Percentiles rank a stretch among this genome's conserved stretches.
phyloP scores from a whole-genome alignment of 64 coral and sea anemone species.

The Orbicella faveolata region DNA sequence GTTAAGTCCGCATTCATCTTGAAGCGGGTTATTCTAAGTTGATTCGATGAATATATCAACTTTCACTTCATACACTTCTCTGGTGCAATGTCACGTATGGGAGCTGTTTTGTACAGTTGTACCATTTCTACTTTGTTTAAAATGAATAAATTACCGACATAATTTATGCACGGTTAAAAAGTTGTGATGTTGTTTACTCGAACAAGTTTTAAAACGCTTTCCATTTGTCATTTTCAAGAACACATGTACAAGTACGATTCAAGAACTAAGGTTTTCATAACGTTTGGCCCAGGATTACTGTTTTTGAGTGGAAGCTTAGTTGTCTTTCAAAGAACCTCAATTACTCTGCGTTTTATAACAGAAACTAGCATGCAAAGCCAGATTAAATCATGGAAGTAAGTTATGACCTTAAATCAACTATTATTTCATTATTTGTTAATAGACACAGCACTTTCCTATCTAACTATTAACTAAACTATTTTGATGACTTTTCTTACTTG shows the following conservation, averaged over 20 bases:
- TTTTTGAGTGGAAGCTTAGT: not conserved
- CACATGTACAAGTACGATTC: not conserved
- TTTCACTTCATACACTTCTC: too few relatives aligned
- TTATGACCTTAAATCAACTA: not conserved
- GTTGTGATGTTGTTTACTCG: not conserved
- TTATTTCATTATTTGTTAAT: not conserved
- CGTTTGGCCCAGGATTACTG: not conserved
- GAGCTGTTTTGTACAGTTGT: not conserved
- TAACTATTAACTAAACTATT: not conserved
- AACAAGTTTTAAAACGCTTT: not conserved
- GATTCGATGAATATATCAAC: too few relatives aligned
- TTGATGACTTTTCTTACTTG: not conserved
- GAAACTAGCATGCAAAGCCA: not conserved
- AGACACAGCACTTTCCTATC: not conserved
- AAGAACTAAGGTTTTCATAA: not conserved
- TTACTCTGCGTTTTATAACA: not conserved
- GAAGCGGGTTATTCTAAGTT: too few relatives aligned
- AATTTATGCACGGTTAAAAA: not conserved
- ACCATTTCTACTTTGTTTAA: not conserved
- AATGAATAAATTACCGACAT: not conserved
- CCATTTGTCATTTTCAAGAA: not conserved
- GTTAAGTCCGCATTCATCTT: not conserved
- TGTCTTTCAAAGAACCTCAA: not conserved
- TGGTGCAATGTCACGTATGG: too few relatives aligned
- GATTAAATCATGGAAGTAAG: not conserved